Percentiles rank a stretch among this genome's conserved stretches.
Conservation (phyloP, 2,113 vertebrate genomes). For the Rhineura floridana region DNA sequence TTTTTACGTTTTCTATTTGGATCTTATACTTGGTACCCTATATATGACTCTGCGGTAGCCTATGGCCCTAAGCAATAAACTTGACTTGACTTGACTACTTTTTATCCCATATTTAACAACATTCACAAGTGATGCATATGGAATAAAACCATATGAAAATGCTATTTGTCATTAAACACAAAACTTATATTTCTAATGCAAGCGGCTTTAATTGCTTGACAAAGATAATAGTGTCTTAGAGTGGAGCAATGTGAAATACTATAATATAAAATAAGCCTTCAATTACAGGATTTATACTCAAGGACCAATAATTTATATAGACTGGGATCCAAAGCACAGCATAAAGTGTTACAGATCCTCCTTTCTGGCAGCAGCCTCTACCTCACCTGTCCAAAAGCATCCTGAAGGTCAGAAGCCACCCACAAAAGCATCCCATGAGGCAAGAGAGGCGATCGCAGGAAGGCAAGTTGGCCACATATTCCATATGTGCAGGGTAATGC, state of each 20-base stretch:
- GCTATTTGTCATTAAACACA: slow-evolving; percentile 16
- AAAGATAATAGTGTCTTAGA: neutral
- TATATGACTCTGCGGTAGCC: no score
- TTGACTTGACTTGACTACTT: no score
- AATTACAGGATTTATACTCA: neutral
- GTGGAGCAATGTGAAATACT: neutral
- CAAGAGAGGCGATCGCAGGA: neutral
- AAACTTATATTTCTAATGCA: slow-evolving; percentile 19
- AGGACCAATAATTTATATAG: neutral
- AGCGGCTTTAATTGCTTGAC: neutral
- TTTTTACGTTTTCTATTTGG: no score
- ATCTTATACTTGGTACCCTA: no score
- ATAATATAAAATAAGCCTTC: neutral
- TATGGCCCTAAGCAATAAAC: no score
- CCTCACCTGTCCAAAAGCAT: neutral
- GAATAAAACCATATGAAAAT: slow-evolving; percentile 9
- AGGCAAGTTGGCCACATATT: neutral
- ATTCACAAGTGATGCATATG: neutral
- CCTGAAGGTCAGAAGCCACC: neutral
- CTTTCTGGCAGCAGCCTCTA: neutral
- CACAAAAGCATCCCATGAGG: neutral
- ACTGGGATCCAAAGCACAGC: neutral
- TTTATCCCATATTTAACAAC: neutral
- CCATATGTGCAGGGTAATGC: neutral
- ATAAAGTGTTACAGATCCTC: neutral